A percentile compares a stretch with the other conserved stretches of the same genome.
Conservation (phyloP, 2,888 invertebrate species). For the Deilephila elpenor region DNA sequence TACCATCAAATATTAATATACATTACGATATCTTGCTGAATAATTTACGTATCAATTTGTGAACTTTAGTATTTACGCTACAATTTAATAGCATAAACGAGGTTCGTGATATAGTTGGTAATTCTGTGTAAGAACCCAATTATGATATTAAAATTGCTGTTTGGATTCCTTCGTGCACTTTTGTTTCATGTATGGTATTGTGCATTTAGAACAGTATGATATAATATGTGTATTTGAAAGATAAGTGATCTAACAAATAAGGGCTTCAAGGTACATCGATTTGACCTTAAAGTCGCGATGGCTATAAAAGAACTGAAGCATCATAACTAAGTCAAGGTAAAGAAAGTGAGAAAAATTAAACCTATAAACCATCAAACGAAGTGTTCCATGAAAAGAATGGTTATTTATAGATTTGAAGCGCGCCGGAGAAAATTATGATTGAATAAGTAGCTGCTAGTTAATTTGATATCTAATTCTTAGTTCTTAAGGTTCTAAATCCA, state of each 20-base stretch:
- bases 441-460: neutral
- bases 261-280: neutral
- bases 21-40: conserved; percentile 8
- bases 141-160: neutral
- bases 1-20: conserved; percentile 3
- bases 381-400: conserved; percentile 24
- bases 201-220: neutral
- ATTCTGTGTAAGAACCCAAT: neutral
- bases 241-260: neutral
- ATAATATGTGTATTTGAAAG: neutral
- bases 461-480: neutral
- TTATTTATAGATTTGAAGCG: conserved; percentile 10
- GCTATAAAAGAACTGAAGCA: conserved; percentile 11
- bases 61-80: conserved; percentile 14
- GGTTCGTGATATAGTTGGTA: neutral
- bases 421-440: neutral
- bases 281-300: neutral
- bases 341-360: conserved; percentile 36
- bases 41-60: neutral
- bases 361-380: conserved; percentile 26
- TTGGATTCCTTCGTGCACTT: neutral
- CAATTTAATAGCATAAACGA: neutral
- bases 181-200: neutral
- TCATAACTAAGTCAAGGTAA: conserved; percentile 36
- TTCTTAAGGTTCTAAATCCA: conserved; percentile 5